Base-by-base conservation (phyloP, 2,888 invertebrate genomes). In the Epinotia bilunana region DNA sequence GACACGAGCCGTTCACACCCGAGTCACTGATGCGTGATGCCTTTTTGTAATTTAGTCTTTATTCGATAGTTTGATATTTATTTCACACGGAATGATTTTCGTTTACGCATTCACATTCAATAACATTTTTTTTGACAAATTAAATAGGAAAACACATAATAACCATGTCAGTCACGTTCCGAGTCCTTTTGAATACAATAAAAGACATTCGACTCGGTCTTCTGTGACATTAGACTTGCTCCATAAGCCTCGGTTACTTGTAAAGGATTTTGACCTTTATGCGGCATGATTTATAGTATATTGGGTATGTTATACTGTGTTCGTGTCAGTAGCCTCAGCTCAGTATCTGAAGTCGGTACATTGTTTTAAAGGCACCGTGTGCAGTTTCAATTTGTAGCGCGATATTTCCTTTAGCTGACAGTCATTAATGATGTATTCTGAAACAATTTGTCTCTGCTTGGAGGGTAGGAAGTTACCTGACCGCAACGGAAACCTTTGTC, bases 131-230 rank as follows among this genome's bases (percentile, higher is more conserved):
- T 57, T 55, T 71, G 61, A 46, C 58, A 64, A 74, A 71, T 58
- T 64, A 61, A 61, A 64, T 65, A 70, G 23, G 53, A 65, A 69
- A 62, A 73, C 13, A 65, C 39, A 57, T 46, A 70, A 65, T 71
- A 65, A 61, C 60, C 23, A 74, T 70, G 78, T 80, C 78, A 77
- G 82, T 87, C 86, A 87, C 84, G 85, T 85, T 84, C 82, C 72
- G 72, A 74, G 81, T 79, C 80, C 80, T 79, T 83, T 79, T 84
- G 83, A 83, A 86, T 82, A 82, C 78, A 80, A 79, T 80, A 76
- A 80, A 81, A 81, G 80, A 78, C 78, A 83, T 83, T 82, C 76
- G 80, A 76, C 74, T 77, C 79, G 77, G 78, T 81, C 78, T 81
- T 80, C 76, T 61, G 75, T 76, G 77, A 78, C 77, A 73, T 77